Evolutionary conservation across 2,797 vertebrate genomes (phyloP).

Genomic region (Melanotaenia boesemani): DNA sequence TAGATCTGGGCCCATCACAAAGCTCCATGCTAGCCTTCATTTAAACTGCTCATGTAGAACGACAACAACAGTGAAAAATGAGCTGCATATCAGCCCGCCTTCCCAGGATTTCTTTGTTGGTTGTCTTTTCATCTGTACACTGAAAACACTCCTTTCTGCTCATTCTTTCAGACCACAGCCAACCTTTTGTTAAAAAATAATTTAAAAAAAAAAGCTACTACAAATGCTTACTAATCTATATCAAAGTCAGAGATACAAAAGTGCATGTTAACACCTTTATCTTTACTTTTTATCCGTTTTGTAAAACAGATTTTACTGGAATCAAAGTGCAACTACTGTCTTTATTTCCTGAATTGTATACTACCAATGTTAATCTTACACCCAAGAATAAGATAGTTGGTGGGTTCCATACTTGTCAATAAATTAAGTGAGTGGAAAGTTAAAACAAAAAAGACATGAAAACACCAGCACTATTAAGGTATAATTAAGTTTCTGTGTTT

Average conservation of each 20-base stretch:
- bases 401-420: constrained; percentile 1
- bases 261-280: background rate
- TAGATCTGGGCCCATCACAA: constrained; percentile 5
- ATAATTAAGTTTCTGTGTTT: background rate
- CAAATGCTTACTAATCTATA: background rate
- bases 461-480: too few relatives aligned
- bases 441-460: background rate
- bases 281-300: constrained; percentile 13
- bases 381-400: background rate
- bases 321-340: constrained; percentile 16
- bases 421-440: background rate
- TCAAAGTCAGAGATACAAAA: background rate
- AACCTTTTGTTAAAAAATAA: background rate
- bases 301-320: constrained; percentile 19
- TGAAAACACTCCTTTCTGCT: constrained; percentile 58
- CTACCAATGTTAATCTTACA: constrained; percentile 1
- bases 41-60: constrained; percentile 43
- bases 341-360: constrained; percentile 1
- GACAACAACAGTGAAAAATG: constrained; percentile 36
- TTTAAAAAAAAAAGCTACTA: background rate
- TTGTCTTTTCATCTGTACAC: constrained; percentile 46
- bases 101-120: constrained; percentile 38
- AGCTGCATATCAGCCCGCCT: constrained; percentile 10
- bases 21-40: constrained; percentile 12
- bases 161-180: constrained; percentile 13